Evolutionary conservation across 1,140 invertebrate genomes (phyloP).

Genomic region (Drosophila lacertosa): DNA sequence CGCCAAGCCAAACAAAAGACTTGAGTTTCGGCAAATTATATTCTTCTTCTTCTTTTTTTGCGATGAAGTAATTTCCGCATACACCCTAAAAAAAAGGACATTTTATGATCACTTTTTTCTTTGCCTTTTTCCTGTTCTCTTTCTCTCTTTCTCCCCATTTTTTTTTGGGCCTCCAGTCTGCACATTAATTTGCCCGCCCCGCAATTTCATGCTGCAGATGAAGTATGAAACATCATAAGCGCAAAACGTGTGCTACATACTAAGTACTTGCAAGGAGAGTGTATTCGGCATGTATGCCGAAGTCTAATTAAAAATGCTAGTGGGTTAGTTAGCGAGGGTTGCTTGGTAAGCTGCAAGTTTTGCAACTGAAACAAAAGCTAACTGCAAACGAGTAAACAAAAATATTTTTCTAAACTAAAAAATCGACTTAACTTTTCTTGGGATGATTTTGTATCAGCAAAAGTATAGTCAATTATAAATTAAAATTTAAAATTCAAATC

Average conservation of each 20-base stretch:
- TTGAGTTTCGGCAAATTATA: slow-evolving; percentile 1
- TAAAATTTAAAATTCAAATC: no score
- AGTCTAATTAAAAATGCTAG: slow-evolving; percentile 67
- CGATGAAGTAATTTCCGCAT: slow-evolving; percentile 76
- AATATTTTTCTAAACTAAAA: not conserved
- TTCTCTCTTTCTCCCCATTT: slow-evolving; percentile 9
- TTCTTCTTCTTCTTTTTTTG: slow-evolving; percentile 24
- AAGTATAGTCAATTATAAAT: no score
- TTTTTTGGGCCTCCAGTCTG: slow-evolving; percentile 26
- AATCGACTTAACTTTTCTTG: no score
- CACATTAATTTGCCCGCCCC: slow-evolving; percentile 71
- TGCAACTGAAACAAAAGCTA: no score
- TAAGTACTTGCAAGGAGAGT: slow-evolving; percentile 43
- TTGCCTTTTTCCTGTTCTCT: slow-evolving; percentile 16
- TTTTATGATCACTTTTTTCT: slow-evolving; percentile 57
- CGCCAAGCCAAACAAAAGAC: slow-evolving; percentile 7
- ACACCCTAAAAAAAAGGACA: slow-evolving; percentile 33
- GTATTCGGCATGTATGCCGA: slow-evolving; percentile 29
- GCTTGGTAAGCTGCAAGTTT: not conserved
- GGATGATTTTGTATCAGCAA: no score
- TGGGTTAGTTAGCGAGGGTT: slow-evolving; percentile 18
- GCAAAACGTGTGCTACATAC: slow-evolving; percentile 77
- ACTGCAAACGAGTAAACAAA: not conserved
- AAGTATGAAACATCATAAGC: slow-evolving; percentile 71
- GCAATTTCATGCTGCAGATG: slow-evolving; percentile 70